phyloP scores from a whole-genome alignment of 2,888 invertebrate genomes.

The Brachyopa scutellaris region DNA sequence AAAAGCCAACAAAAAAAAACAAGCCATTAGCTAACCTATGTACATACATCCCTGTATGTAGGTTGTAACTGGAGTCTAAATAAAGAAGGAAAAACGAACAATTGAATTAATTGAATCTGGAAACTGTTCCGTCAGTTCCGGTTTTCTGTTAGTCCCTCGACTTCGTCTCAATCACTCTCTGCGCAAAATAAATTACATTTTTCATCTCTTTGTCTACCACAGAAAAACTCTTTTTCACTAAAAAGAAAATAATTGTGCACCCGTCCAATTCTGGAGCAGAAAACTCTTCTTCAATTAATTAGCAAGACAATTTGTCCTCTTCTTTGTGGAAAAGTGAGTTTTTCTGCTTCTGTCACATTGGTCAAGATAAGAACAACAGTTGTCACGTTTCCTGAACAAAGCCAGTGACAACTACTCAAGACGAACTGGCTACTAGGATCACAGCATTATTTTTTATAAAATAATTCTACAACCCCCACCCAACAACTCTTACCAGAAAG shows the following conservation, averaged over 20 bases:
- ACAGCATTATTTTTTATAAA: constrained; percentile 13
- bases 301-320: constrained; percentile 41
- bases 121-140: too few species aligned
- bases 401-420: not conserved
- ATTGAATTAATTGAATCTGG: too few species aligned
- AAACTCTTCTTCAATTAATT: constrained; percentile 55
- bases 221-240: not conserved
- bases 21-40: too few species aligned
- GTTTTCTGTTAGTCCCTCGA: too few species aligned
- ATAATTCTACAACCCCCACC: too few species aligned
- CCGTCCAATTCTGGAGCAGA: constrained; percentile 12
- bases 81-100: too few species aligned
- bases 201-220: not conserved
- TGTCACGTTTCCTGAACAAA: constrained; percentile 28
- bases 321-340: constrained; percentile 32
- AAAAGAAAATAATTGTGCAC: not conserved
- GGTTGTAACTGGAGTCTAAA: too few species aligned
- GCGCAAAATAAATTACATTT: not conserved
- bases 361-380: constrained; percentile 48
- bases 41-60: too few species aligned
- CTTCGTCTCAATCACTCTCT: too few species aligned
- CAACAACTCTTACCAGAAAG: not conserved
- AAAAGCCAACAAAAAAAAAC: too few species aligned
- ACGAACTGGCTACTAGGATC: constrained; percentile 20
- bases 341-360: constrained; percentile 53